phyloP scores from a whole-genome alignment of 2,113 vertebrate species.

The Chunga burmeisteri region DNA sequence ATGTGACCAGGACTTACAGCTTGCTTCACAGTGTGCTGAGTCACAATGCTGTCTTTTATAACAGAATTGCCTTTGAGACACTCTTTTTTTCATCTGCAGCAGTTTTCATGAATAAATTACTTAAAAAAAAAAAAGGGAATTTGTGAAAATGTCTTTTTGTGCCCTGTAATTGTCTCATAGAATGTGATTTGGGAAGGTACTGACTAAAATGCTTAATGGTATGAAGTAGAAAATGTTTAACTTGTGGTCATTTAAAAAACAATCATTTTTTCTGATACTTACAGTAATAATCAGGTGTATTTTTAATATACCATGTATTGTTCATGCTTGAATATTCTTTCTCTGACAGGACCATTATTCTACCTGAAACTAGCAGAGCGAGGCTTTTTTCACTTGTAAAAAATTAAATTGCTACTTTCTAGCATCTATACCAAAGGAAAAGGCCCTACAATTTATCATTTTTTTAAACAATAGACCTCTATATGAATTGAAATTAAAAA shows the following conservation, averaged over 20 bases:
- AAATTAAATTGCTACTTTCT: neutral
- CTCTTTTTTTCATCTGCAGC: neutral
- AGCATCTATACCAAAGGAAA: neutral
- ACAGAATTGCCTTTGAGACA: neutral
- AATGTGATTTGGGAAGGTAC: slow-evolving; percentile 39
- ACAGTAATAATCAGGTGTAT: neutral
- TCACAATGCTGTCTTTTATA: slow-evolving; percentile 21
- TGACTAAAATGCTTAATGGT: slow-evolving; percentile 31
- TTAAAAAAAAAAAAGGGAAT: neutral
- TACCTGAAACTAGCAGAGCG: neutral
- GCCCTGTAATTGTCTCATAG: slow-evolving; percentile 38
- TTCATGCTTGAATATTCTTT: slow-evolving; percentile 7
- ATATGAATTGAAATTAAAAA: slow-evolving; percentile 7
- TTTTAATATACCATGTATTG: neutral
- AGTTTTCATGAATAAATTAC: slow-evolving; percentile 58
- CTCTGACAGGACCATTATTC: slow-evolving; percentile 30
- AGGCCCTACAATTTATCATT: neutral
- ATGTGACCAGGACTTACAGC: neutral
- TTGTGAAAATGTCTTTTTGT: slow-evolving; percentile 53
- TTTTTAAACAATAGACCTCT: neutral
- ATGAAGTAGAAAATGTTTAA: slow-evolving; percentile 33
- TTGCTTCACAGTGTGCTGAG: slow-evolving; percentile 16
- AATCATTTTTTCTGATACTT: slow-evolving; percentile 34
- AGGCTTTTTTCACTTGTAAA: neutral
- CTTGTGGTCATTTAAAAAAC: slow-evolving; percentile 35